These are phyloP conservation scores for Phorcus lineatus DNA, from an alignment of 2,888 invertebrate genomes.

Conservation along the genomic window DNA sequence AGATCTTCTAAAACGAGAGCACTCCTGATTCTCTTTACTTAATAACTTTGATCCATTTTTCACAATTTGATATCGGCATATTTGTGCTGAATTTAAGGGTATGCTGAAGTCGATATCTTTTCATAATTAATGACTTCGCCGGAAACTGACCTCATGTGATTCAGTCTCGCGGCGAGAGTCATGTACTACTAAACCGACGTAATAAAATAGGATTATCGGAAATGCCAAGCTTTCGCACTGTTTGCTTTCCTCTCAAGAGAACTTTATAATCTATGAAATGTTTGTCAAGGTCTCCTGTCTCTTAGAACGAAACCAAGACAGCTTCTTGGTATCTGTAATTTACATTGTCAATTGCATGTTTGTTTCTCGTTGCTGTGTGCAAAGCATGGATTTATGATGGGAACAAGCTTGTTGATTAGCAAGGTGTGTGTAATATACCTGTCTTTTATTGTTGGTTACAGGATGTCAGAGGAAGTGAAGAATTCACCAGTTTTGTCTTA, in stretches of 20 bases:
- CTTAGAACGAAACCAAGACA: background rate
- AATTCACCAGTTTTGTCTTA: too few species aligned
- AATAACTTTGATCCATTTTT: too few species aligned
- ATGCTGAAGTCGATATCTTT: too few species aligned
- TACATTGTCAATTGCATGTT: constrained; percentile 1
- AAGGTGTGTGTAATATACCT: background rate
- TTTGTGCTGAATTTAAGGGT: too few species aligned
- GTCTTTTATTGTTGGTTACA: background rate
- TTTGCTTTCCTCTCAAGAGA: background rate
- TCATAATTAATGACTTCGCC: too few species aligned
- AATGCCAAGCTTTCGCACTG: background rate
- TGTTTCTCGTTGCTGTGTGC: background rate
- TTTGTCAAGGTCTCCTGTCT: background rate
- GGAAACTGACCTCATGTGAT: too few species aligned
- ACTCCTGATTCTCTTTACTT: too few species aligned
- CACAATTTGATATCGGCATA: too few species aligned
- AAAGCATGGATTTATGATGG: constrained; percentile 1
- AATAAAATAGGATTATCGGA: background rate
- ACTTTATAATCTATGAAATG: background rate
- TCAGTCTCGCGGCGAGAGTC: too few species aligned
- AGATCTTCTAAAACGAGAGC: too few species aligned
- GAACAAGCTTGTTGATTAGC: background rate
- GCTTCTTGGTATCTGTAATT: background rate
- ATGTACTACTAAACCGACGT: too few species aligned
- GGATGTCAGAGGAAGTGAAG: background rate